Conservation (phyloP, 2,113 vertebrate genomes). For the Lathamus discolor region DNA sequence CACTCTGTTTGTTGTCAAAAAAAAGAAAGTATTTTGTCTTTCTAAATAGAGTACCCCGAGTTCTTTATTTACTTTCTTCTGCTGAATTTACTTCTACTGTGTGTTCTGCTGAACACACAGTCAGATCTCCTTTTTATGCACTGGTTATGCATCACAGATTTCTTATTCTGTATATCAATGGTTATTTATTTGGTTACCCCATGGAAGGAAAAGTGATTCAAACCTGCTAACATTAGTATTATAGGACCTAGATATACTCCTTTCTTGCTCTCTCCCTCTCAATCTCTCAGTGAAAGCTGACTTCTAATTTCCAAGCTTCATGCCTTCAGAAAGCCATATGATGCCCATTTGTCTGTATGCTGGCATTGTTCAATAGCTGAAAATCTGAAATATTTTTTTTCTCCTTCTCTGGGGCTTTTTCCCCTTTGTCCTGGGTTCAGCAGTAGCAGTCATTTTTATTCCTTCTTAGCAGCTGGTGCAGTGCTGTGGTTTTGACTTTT, state of each 20-base stretch:
- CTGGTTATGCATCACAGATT: background rate
- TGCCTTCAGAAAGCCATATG: background rate
- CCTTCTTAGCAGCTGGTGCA: no score
- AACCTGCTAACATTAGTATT: background rate
- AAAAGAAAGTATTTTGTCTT: rapidly evolving
- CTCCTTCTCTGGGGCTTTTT: background rate
- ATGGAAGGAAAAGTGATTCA: background rate
- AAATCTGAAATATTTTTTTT: background rate
- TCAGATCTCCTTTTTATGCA: background rate
- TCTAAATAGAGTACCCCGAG: background rate
- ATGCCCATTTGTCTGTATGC: background rate
- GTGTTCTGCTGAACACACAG: background rate
- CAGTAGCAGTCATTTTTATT: no score
- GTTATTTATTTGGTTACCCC: background rate
- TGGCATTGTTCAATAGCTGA: background rate
- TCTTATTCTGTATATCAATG: background rate
- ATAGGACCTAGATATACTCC: background rate
- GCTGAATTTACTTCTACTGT: background rate
- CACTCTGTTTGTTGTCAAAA: background rate
- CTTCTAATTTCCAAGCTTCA: background rate
- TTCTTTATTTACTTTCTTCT: background rate
- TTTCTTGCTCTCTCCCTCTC: background rate
- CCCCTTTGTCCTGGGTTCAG: background rate
- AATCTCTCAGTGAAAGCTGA: background rate
- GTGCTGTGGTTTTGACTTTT: no score